phyloP scores from a whole-genome alignment of 1,140 invertebrate genomes.

The Steinernema feltiae region DNA sequence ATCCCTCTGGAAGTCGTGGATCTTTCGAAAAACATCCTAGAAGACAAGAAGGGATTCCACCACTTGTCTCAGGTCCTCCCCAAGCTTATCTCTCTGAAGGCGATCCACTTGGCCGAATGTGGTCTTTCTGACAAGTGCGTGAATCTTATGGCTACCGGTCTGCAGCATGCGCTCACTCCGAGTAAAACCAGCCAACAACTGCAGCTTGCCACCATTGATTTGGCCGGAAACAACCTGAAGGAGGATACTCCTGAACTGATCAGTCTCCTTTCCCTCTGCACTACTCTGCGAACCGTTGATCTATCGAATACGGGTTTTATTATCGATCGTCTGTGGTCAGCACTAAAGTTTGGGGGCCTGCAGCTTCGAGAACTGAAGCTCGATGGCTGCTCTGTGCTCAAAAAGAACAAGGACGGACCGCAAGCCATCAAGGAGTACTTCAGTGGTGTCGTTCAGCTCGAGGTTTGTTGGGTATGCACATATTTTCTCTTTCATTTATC shows the following conservation, averaged over 20 bases:
- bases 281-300: slow-evolving; percentile 43
- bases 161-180: slow-evolving; percentile 40
- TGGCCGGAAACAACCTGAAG: slow-evolving; percentile 42
- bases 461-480: slow-evolving; percentile 9
- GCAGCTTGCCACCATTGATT: slow-evolving; percentile 34
- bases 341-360: slow-evolving; percentile 54
- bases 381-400: slow-evolving; percentile 37
- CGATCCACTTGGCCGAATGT: slow-evolving; percentile 45
- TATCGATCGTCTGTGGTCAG: slow-evolving; percentile 51
- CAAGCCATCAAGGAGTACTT: slow-evolving; percentile 50
- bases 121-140: slow-evolving; percentile 47
- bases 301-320: slow-evolving; percentile 44
- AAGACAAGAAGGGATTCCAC: slow-evolving; percentile 52
- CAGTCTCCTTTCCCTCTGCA: slow-evolving; percentile 53
- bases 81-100: slow-evolving; percentile 36
- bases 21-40: slow-evolving; percentile 44
- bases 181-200: slow-evolving; percentile 28
- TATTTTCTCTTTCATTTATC: background rate
- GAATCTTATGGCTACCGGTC: slow-evolving; percentile 34
- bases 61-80: slow-evolving; percentile 42
- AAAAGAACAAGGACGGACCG: slow-evolving; percentile 22
- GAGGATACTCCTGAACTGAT: slow-evolving; percentile 41
- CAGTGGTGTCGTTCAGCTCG: slow-evolving; percentile 36
- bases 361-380: slow-evolving; percentile 42
- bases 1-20: slow-evolving; percentile 44